Percentiles rank a stretch among this genome's conserved stretches.
Evolutionary conservation across 2,888 invertebrate species (phyloP).

Genomic region (Chymomyza procnemis): DNA sequence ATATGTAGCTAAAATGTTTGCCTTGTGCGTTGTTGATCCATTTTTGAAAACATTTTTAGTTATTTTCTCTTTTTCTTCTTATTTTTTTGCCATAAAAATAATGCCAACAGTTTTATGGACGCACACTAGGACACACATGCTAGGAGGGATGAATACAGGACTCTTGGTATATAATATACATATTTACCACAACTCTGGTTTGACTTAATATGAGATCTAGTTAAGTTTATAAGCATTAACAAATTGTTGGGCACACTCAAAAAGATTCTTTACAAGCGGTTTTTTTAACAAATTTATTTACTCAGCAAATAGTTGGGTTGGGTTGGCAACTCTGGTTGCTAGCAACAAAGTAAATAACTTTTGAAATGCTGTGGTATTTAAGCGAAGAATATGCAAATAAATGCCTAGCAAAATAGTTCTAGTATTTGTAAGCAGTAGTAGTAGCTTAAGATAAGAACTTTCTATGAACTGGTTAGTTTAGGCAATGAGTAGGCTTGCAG

Average conservation of each 20-base stretch:
- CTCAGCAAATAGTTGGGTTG: conserved; percentile 40
- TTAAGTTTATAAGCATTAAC: conserved; percentile 58
- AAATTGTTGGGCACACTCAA: conserved; percentile 51
- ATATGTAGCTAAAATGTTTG: conserved; percentile 63
- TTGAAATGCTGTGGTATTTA: too few relatives aligned
- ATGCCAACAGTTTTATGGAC: conserved; percentile 13
- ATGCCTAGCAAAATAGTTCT: too few relatives aligned
- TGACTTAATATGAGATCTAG: conserved; percentile 58
- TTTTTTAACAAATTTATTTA: conserved; percentile 63
- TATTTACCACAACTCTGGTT: conserved; percentile 25
- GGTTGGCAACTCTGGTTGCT: too few relatives aligned
- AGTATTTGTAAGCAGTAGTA: too few relatives aligned
- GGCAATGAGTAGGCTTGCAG: too few relatives aligned
- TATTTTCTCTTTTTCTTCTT: too few relatives aligned
- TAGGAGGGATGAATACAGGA: too few relatives aligned
- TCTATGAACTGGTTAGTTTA: too few relatives aligned
- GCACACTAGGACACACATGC: neutral
- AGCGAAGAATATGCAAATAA: too few relatives aligned
- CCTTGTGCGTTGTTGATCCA: conserved; percentile 52
- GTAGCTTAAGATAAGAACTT: too few relatives aligned
- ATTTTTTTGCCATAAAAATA: neutral
- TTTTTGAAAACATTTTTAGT: conserved; percentile 62
- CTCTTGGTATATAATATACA: neutral
- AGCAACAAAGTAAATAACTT: too few relatives aligned
- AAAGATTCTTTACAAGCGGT: conserved; percentile 38